phyloP scores from a whole-genome alignment of 2,113 vertebrate species.

The Thryonomys swinderianus region DNA sequence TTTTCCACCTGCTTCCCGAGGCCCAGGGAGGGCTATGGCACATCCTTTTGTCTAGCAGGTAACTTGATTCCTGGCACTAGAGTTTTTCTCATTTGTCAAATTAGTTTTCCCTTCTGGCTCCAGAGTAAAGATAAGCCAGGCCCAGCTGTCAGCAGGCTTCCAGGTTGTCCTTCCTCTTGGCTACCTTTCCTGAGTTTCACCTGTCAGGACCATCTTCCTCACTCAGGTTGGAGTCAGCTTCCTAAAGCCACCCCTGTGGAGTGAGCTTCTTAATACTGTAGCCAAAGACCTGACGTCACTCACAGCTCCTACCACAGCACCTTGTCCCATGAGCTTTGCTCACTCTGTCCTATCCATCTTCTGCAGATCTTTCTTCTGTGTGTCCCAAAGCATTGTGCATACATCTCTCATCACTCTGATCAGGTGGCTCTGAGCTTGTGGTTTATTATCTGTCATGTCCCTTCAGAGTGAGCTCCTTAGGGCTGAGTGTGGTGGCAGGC shows the following conservation, averaged over 20 bases:
- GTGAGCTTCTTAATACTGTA: not conserved
- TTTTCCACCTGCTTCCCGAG: not conserved
- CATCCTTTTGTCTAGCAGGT: not conserved
- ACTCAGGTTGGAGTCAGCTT: not conserved
- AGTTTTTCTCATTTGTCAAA: slow-evolving; percentile 55
- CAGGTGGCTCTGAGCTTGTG: not conserved
- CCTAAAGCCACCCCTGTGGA: not conserved
- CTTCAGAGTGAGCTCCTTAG: not conserved
- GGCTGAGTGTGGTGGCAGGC: too few relatives aligned
- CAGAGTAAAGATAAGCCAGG: slow-evolving; percentile 42
- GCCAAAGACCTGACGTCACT: not conserved
- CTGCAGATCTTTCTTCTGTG: not conserved
- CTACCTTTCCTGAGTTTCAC: not conserved
- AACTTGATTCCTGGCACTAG: slow-evolving; percentile 46
- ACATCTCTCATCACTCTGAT: not conserved
- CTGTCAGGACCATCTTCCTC: not conserved
- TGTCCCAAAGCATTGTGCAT: not conserved
- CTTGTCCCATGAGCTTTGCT: not conserved
- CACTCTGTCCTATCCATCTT: not conserved
- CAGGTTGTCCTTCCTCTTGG: not conserved
- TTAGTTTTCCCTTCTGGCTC: slow-evolving; percentile 39
- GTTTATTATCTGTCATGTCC: not conserved
- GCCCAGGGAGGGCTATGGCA: not conserved
- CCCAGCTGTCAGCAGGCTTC: not conserved
- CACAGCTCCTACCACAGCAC: rapidly evolving